Percentiles rank a stretch among this genome's conserved stretches.
Conservation (phyloP, 2,113 vertebrate genomes). For the Heterocephalus glaber region DNA sequence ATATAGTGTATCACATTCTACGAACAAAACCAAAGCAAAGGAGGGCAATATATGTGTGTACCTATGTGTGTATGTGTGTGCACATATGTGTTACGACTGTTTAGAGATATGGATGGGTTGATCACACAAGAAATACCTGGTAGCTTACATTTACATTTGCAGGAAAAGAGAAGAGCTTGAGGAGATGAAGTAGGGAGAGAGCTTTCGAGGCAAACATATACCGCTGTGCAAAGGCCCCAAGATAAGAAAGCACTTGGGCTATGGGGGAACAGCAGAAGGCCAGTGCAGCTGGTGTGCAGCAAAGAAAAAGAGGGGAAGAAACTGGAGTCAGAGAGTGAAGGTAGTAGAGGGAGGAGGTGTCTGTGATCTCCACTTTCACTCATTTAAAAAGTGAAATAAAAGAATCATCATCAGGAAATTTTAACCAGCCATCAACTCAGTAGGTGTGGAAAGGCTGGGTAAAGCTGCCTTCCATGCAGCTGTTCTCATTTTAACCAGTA, state of each 20-base stretch:
- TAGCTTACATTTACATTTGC: background rate
- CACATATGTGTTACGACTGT: background rate
- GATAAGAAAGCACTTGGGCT: background rate
- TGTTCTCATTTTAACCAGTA: too few relatives aligned
- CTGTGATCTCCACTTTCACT: background rate
- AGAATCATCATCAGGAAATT: background rate
- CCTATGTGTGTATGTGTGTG: background rate
- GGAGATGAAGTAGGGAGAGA: background rate
- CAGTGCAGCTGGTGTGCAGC: background rate
- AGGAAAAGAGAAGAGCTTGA: conserved; percentile 6
- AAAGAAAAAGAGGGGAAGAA: background rate
- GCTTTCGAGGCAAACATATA: background rate
- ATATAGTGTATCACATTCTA: background rate
- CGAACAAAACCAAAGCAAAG: background rate
- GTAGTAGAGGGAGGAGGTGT: accelerated
- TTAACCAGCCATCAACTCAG: background rate
- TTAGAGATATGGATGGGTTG: background rate
- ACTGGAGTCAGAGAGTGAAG: background rate
- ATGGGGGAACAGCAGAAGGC: background rate
- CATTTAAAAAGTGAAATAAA: background rate
- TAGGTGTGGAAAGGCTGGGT: background rate
- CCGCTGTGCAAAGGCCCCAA: background rate
- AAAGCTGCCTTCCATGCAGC: background rate
- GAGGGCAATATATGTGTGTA: background rate
- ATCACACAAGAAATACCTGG: background rate